phyloP scores from a whole-genome alignment of 2,113 vertebrate genomes.

The Bettongia penicillata region DNA sequence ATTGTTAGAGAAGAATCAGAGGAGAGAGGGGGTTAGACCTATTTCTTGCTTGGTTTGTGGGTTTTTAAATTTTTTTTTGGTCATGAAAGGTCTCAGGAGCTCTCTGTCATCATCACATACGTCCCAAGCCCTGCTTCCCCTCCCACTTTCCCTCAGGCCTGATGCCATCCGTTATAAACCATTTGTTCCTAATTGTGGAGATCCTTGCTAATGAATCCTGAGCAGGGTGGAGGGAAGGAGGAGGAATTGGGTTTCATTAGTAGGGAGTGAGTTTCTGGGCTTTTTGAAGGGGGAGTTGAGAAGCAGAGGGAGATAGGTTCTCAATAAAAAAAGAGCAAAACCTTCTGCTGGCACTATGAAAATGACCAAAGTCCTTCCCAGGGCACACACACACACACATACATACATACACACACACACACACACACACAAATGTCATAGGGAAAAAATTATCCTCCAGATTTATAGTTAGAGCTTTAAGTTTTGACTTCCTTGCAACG shows the following conservation, averaged over 20 bases:
- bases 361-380: background rate
- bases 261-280: constrained; percentile 22
- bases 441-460: background rate
- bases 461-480: background rate
- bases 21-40: background rate
- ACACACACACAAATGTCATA: background rate
- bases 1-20: background rate
- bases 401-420: background rate
- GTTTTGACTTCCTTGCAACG: background rate
- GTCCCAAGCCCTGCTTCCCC: background rate
- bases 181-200: constrained; percentile 71
- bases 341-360: background rate
- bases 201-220: constrained; percentile 69
- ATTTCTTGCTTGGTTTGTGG: background rate
- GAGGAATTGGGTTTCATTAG: constrained; percentile 57
- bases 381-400: background rate
- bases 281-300: background rate
- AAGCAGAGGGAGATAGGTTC: background rate
- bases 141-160: background rate
- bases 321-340: background rate
- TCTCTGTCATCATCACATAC: background rate
- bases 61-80: background rate
- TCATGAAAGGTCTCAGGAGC: background rate
- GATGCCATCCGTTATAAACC: constrained; percentile 56
- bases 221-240: constrained; percentile 1